These are phyloP conservation scores for Rostratula benghalensis DNA, from an alignment of 2,113 vertebrate genomes.

Conservation along the genomic window DNA sequence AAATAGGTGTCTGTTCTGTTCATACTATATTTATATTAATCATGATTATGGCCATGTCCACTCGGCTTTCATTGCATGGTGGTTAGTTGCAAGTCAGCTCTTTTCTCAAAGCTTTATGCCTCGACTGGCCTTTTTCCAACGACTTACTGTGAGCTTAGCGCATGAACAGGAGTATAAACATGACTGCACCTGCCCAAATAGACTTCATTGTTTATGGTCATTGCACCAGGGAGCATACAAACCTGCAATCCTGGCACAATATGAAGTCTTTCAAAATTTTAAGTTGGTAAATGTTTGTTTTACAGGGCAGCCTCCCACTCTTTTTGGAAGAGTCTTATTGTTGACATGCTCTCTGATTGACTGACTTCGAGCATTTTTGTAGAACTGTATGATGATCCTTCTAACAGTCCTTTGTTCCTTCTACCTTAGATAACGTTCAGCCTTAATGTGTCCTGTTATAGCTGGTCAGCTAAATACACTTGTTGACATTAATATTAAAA, in stretches of 20 bases:
- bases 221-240: accelerated
- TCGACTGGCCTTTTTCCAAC: neutral
- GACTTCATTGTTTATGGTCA: neutral
- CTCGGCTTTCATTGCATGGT: neutral
- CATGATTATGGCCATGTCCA: neutral
- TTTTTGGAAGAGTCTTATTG: neutral
- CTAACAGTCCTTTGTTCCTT: neutral
- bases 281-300: neutral
- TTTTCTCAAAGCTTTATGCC: neutral
- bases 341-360: neutral
- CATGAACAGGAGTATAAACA: neutral
- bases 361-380: neutral
- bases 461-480: neutral
- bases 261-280: neutral
- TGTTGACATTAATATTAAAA: neutral
- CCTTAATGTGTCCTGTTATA: neutral
- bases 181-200: neutral
- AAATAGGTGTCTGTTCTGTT: neutral
- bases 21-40: neutral
- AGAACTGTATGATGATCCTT: neutral
- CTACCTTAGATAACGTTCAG: neutral
- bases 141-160: neutral
- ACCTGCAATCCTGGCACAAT: neutral
- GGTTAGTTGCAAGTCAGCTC: neutral
- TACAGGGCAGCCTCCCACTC: neutral